phyloP scores from a whole-genome alignment of 2,797 vertebrate species.

The Alca torda region DNA sequence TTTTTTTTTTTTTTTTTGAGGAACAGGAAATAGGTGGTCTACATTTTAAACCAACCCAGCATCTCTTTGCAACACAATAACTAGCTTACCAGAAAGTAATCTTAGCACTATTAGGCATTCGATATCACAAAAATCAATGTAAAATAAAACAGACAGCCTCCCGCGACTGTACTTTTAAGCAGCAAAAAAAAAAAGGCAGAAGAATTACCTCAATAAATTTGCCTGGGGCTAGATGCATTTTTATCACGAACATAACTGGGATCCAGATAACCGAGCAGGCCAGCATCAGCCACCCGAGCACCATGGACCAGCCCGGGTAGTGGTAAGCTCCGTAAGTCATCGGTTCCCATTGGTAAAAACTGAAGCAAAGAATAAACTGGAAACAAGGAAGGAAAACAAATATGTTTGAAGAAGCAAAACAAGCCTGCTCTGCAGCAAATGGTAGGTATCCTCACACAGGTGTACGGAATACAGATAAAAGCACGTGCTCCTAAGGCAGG shows the following conservation, averaged over 20 bases:
- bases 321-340: conserved; percentile 97
- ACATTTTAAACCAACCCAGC: background rate
- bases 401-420: background rate
- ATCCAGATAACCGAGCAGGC: conserved; percentile 98
- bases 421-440: background rate
- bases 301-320: conserved; percentile 98
- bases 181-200: background rate
- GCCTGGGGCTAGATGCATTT: conserved; percentile 96
- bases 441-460: background rate
- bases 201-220: conserved; percentile 88
- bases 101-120: background rate
- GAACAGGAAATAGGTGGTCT: background rate
- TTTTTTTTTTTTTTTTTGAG: background rate
- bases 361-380: conserved; percentile 94
- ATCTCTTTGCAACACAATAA: conserved; percentile 12
- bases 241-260: conserved; percentile 96
- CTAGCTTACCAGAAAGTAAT: conserved; percentile 13
- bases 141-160: background rate
- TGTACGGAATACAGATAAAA: background rate
- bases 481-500: background rate
- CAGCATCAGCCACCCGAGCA: conserved; percentile 96
- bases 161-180: background rate
- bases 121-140: background rate
- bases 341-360: conserved; percentile 96
- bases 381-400: conserved; percentile 5